Base-by-base conservation (phyloP, 2,888 invertebrate genomes). In the Drosophila affinis region DNA sequence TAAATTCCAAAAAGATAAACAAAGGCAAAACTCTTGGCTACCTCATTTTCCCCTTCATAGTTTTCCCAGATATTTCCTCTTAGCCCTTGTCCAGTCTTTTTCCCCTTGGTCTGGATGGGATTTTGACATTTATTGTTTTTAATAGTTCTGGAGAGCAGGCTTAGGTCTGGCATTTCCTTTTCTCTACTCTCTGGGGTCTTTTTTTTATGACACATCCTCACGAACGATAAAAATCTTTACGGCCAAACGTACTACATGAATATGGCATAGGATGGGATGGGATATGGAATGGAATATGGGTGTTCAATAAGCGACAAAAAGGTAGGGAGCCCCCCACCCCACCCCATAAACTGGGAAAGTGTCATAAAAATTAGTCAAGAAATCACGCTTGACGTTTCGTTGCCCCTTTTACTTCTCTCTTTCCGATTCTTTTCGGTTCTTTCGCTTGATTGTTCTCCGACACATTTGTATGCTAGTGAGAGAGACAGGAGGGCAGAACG, bases 51-150 rank as follows among this genome's bases (percentile, higher is more conserved):
- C 58, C 49, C 58, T 71, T 51, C 49, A 69, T 24, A 18, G 51
- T 51, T 56, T 21, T 48, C 57, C 70, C 70, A 65, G 2, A 56
- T 32, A 56, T 51, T 65, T 57, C 45, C 32, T 39, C 27, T 21
- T 32, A 21, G 73, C 29, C 64, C 51, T 39, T 64, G 75, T 21
- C 51, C 72, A 75, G 59, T 68, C 58, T 70, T 72, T 72, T 21
- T 21, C 21, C 63, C 65, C 44, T 21, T 24, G 63, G 62, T 62
- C 55, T 60, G 24, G 54, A 55, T 46, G 54, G 69, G 68, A 68
- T 68, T 88, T 89, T 86, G 85, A 88, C 85, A 89, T 89, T 86
- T 89, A 86, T 89, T 86, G 88, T 89, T 86, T 86, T 82, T 82
- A 86, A 86, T 86, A 85, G 76, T 76, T 39, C 70, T 75, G 47